A percentile compares a stretch with the other conserved stretches of the same genome.
Evolutionary conservation across 2,797 vertebrate genomes (phyloP).

Genomic region (Apogon hyalosoma): DNA sequence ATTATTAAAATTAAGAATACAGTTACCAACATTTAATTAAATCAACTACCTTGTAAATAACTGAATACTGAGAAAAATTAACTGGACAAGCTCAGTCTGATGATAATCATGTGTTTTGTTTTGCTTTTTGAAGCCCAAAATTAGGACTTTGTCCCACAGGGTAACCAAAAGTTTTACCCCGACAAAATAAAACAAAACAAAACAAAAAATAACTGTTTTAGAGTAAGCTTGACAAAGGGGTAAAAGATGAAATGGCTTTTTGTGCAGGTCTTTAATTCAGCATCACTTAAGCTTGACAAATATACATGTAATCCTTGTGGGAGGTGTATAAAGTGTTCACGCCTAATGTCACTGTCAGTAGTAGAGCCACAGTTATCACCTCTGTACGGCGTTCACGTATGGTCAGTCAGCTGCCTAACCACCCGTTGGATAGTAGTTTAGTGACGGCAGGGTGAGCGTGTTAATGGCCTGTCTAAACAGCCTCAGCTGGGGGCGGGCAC

Average conservation of each 20-base stretch:
- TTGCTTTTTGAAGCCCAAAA: too few species aligned
- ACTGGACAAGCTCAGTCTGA: background rate
- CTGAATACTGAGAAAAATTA: constrained; percentile 1
- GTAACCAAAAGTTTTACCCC: too few species aligned
- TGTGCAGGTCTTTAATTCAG: background rate
- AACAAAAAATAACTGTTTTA: too few species aligned
- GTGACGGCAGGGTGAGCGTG: constrained; percentile 68
- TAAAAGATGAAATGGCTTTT: too few species aligned
- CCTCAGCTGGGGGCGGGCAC: constrained; percentile 49
- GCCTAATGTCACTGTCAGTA: constrained; percentile 19
- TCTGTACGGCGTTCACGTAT: constrained; percentile 61
- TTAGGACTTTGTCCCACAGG: too few species aligned
- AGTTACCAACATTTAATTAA: background rate
- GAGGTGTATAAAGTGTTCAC: constrained; percentile 23
- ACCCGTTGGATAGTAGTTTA: constrained; percentile 65
- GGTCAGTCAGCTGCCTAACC: constrained; percentile 79
- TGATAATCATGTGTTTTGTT: constrained; percentile 1
- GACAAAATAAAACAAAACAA: too few species aligned
- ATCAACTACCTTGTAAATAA: background rate
- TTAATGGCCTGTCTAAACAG: constrained; percentile 71
- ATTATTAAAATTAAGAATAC: too few species aligned
- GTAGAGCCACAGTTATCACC: constrained; percentile 32
- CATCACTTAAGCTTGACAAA: background rate
- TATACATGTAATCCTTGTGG: constrained; percentile 3
- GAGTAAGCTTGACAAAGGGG: too few species aligned